Evolutionary conservation across 2,888 invertebrate species (phyloP).

Genomic region (Schizotus pectinicornis): DNA sequence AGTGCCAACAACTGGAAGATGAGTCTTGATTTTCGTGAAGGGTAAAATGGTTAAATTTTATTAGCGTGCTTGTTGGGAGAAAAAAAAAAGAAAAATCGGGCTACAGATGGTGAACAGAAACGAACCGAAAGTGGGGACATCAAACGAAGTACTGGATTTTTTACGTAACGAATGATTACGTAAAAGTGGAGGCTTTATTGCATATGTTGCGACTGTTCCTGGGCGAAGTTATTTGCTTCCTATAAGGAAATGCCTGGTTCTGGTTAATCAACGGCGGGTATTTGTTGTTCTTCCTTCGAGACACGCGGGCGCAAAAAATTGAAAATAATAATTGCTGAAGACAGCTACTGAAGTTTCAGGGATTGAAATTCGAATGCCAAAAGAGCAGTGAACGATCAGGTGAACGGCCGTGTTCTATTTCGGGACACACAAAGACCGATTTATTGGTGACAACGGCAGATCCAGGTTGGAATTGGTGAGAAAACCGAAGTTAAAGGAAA

Average conservation of each 20-base stretch:
- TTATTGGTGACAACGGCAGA: conserved; percentile 29
- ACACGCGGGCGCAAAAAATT: not conserved
- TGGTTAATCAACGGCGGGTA: conserved; percentile 6
- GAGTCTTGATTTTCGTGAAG: too few relatives aligned
- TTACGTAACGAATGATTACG: too few relatives aligned
- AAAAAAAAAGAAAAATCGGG: not conserved
- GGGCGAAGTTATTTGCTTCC: conserved; percentile 2
- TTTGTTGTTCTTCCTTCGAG: conserved; percentile 9
- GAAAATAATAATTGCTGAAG: conserved; percentile 9
- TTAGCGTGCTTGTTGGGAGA: not conserved
- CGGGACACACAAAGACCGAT: conserved; percentile 29
- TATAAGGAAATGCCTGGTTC: conserved; percentile 14
- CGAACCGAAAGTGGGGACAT: conserved; percentile 1
- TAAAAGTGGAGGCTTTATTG: too few relatives aligned
- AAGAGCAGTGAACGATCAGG: conserved; percentile 22
- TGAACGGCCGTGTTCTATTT: conserved; percentile 31
- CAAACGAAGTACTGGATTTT: not conserved
- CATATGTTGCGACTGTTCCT: too few relatives aligned
- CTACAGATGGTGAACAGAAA: not conserved
- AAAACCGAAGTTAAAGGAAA: conserved; percentile 1
- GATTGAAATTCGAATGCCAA: conserved; percentile 21
- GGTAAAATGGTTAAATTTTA: too few relatives aligned
- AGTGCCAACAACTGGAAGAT: not conserved
- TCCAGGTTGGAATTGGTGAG: conserved; percentile 8
- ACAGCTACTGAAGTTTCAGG: conserved; percentile 5